A percentile compares a stretch with the other conserved stretches of the same genome.
Evolutionary conservation across 2,113 vertebrate genomes (phyloP).

Genomic region (Phaetusa simplex): DNA sequence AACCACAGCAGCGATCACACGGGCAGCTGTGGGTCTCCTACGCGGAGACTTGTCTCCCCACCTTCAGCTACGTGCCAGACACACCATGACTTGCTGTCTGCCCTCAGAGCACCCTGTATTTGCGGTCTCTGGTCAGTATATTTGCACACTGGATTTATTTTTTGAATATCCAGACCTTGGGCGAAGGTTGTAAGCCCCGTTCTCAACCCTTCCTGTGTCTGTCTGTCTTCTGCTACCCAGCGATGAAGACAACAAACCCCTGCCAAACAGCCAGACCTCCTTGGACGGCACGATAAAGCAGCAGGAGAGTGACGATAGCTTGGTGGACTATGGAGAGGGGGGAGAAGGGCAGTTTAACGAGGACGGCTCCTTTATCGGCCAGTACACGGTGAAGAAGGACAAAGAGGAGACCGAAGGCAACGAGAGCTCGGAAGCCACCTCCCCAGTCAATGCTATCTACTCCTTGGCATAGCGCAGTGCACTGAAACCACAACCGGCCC

Average conservation of each 20-base stretch:
- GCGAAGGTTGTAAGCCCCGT: not conserved
- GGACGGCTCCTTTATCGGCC: conserved; percentile 97
- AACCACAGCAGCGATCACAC: not conserved
- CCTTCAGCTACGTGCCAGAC: not conserved
- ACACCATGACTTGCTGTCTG: rapidly evolving
- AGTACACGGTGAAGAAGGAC: conserved; percentile 99
- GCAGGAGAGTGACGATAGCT: conserved; percentile 94
- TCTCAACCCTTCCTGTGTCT: conserved; percentile 15
- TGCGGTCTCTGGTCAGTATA: not conserved
- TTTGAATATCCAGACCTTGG: not conserved
- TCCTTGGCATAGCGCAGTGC: conserved; percentile 84
- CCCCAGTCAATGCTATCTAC: conserved; percentile 96
- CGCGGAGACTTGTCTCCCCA: not conserved
- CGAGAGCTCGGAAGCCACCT: conserved; percentile 97
- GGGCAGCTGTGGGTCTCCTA: not conserved
- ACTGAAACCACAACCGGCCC: not conserved
- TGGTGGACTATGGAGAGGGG: conserved; percentile 96
- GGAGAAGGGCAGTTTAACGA: conserved; percentile 97
- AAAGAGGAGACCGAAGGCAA: conserved; percentile 98
- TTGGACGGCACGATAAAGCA: conserved; percentile 93
- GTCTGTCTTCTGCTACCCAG: conserved; percentile 76
- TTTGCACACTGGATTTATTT: not conserved
- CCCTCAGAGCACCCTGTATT: rapidly evolving
- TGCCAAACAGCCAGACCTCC: conserved; percentile 96
- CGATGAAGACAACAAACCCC: conserved; percentile 97